Base-by-base conservation (phyloP, 2,797 vertebrate species). In the Setipinna tenuifilis region DNA sequence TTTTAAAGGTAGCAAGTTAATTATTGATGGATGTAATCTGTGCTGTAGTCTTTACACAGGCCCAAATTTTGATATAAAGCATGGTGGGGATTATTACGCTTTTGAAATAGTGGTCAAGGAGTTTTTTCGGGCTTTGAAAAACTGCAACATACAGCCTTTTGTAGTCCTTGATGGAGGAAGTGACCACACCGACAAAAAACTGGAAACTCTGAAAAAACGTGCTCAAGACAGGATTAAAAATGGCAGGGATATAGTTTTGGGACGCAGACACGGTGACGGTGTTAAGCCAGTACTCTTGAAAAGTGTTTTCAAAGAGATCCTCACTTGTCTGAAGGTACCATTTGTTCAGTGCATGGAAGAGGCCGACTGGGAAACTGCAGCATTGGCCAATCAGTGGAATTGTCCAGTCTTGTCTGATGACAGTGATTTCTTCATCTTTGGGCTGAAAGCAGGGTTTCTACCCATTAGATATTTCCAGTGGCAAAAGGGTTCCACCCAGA, bases 351-450 rank as follows among this genome's bases (percentile, higher is more conserved):
- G 96, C 89, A 93, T 95, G 48, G 94, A 91, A 12, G 97, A 98
- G 90, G 97, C 97, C 0, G 97, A 98, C 89, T 92, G 90, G 61
- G 95, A 98, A 87, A 93, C 96, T 0, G 96, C 95, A 0, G 93
- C 95, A 0, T 91, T 98, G 83, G 97, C 97, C 50, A 93, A 90
- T 50, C 90, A 94, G 31, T 97, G 96, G 97, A 82, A 89, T 23
- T 98, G 97, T 82, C 97, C 97, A 0, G 95, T 98, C 19, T 92
- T 98, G 1, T 96, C 97, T 0, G 88, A 92, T 0, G 97, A 98
- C 87, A 97, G 95, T 59, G 97, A 98, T 90, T 98, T 98, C 86
- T 98, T 91, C 89, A 93, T 97, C 85, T 97, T 96, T 85, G 90
- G 95, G 58, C 90, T 97, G 41, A 90, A 90, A 0, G 91, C n/a